These are phyloP conservation scores for Acleris laterana DNA, from an alignment of 2,888 invertebrate genomes.

Conservation along the genomic window DNA sequence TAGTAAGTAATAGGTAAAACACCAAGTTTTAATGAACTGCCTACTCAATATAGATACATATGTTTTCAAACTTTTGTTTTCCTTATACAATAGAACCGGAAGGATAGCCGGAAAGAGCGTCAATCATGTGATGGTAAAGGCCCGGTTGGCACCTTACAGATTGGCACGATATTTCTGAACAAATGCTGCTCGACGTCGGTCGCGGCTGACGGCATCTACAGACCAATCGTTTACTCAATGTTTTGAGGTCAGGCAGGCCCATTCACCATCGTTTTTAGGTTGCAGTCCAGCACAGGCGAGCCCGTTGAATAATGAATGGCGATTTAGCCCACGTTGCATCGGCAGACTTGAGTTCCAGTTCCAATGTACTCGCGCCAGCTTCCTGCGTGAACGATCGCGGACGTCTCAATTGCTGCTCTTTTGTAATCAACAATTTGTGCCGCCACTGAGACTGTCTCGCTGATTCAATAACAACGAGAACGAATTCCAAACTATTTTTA, in stretches of 20 bases:
- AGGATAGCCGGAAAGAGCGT: constrained; percentile 7
- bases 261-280: constrained; percentile 36
- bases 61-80: background rate
- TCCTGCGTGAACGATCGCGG: constrained; percentile 66
- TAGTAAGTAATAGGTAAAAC: no score
- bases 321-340: constrained; percentile 21
- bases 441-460: constrained; percentile 63
- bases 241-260: constrained; percentile 30
- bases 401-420: constrained; percentile 83
- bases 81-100: background rate
- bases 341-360: constrained; percentile 60
- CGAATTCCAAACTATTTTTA: constrained; percentile 73
- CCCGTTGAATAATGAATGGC: constrained; percentile 33
- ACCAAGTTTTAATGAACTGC: background rate
- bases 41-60: no score
- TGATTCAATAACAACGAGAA: constrained; percentile 74
- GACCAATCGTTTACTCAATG: constrained; percentile 32
- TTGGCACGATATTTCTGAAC: constrained; percentile 34
- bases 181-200: constrained; percentile 14
- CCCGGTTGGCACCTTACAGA: constrained; percentile 20
- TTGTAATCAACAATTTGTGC: constrained; percentile 82
- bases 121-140: constrained; percentile 4
- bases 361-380: constrained; percentile 70
- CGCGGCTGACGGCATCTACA: constrained; percentile 13
- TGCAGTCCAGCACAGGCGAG: constrained; percentile 23